These are phyloP conservation scores for Lepus oiostolus DNA, from an alignment of 2,797 vertebrate genomes.

Conservation along the genomic window DNA sequence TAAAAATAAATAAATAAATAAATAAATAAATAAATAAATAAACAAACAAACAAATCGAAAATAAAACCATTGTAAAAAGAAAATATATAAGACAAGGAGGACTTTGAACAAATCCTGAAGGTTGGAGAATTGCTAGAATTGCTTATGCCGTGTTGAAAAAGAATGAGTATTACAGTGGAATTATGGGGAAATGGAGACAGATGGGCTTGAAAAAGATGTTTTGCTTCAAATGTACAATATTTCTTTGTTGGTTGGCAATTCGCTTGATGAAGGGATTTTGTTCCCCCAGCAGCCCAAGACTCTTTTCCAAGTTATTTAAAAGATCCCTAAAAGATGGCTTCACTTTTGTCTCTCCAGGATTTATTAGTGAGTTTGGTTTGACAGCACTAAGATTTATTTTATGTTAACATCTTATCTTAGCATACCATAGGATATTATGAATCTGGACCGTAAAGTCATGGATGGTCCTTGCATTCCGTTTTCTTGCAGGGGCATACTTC, in stretches of 20 bases:
- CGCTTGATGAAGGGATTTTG: not conserved
- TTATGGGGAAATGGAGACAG: too few species aligned
- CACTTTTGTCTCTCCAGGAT: not conserved
- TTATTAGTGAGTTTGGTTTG: constrained; percentile 9
- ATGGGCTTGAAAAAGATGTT: not conserved
- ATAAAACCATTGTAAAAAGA: too few species aligned
- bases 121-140: too few species aligned
- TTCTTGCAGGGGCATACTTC: not conserved
- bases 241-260: not conserved
- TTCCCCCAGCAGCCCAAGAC: too few species aligned
- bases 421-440: not conserved
- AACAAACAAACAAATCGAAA: too few species aligned
- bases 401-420: not conserved
- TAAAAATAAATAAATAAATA: too few species aligned
- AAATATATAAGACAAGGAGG: too few species aligned
- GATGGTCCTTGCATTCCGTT: not conserved
- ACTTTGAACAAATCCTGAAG: too few species aligned
- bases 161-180: too few species aligned
- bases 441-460: not conserved
- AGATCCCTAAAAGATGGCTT: not conserved
- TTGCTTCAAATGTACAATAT: not conserved
- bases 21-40: too few species aligned
- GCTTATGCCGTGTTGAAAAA: too few species aligned
- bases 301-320: too few species aligned
- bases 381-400: not conserved